Percentiles rank a stretch among this genome's conserved stretches.
Evolutionary conservation across 2,888 invertebrate genomes (phyloP).

Genomic region (Pilophorus perplexus): DNA sequence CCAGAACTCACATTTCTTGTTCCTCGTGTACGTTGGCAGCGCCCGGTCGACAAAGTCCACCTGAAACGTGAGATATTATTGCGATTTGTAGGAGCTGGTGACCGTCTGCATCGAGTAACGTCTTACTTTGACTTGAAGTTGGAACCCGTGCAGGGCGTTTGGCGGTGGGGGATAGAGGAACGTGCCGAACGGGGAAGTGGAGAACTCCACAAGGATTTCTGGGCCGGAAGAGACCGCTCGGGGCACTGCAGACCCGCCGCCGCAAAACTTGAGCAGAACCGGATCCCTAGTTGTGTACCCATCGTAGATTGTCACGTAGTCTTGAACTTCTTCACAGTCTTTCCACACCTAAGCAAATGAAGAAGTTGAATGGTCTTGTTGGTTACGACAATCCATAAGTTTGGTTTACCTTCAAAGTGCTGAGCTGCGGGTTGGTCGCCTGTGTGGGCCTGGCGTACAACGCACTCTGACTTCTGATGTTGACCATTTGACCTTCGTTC

Average conservation of each 20-base stretch:
- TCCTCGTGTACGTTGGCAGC: constrained; percentile 78
- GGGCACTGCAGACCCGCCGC: constrained; percentile 76
- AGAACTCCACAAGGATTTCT: constrained; percentile 83
- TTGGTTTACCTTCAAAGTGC: constrained; percentile 55
- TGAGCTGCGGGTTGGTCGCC: constrained; percentile 56
- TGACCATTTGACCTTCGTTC: constrained; percentile 79
- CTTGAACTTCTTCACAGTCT: constrained; percentile 81
- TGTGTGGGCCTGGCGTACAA: constrained; percentile 60
- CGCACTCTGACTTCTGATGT: constrained; percentile 74
- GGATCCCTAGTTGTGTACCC: constrained; percentile 67
- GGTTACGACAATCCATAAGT: too few species aligned
- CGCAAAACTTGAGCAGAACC: constrained; percentile 83
- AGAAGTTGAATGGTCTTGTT: too few species aligned
- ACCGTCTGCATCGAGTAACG: too few species aligned
- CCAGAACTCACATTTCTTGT: constrained; percentile 86
- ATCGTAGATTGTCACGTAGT: constrained; percentile 79
- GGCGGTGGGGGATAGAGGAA: constrained; percentile 76
- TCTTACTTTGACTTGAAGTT: constrained; percentile 73
- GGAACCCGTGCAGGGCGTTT: constrained; percentile 81
- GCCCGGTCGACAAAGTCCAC: constrained; percentile 81
- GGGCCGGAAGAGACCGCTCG: constrained; percentile 80
- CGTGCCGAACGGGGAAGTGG: constrained; percentile 84
- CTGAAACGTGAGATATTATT: too few species aligned
- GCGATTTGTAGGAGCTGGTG: not conserved
- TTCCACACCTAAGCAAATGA: constrained; percentile 67